Conservation (phyloP, 2,113 vertebrate species). For the Thalassarche chlororhynchos region DNA sequence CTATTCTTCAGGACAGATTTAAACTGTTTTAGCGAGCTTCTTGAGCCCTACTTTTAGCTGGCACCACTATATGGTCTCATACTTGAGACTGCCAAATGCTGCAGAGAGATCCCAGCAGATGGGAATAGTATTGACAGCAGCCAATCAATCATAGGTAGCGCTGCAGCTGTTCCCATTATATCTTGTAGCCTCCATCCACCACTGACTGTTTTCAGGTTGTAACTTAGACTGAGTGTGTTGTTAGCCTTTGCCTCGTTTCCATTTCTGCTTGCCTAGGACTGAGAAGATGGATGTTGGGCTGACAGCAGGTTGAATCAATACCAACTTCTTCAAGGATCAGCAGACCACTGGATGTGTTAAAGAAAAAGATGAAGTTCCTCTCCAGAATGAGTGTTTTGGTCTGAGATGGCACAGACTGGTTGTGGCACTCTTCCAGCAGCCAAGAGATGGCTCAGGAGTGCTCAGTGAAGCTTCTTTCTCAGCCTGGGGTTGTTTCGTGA, state of each 20-base stretch:
- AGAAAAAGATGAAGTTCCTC: not conserved
- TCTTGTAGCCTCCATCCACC: not conserved
- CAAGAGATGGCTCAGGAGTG: accelerated
- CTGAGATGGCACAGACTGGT: not conserved
- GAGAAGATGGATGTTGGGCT: not conserved
- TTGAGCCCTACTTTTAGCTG: not conserved
- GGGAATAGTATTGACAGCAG: not conserved
- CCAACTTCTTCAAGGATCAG: not conserved
- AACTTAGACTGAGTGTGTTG: not conserved
- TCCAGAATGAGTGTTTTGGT: not conserved
- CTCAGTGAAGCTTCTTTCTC: not conserved
- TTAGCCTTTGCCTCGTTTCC: not conserved
- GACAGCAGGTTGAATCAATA: not conserved
- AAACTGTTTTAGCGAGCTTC: not conserved
- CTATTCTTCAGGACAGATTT: not conserved
- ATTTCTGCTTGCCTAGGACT: not conserved
- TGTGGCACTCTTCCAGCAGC: not conserved
- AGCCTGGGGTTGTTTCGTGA: not conserved
- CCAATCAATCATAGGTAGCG: not conserved
- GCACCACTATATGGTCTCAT: not conserved
- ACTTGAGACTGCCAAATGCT: not conserved
- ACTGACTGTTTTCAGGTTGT: not conserved
- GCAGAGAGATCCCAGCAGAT: not conserved
- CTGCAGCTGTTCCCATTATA: not conserved
- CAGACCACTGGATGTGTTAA: not conserved